Percentiles rank a stretch among this genome's conserved stretches.
phyloP scores from a whole-genome alignment of 2,797 vertebrate species.

The Geotrypetes seraphini region DNA sequence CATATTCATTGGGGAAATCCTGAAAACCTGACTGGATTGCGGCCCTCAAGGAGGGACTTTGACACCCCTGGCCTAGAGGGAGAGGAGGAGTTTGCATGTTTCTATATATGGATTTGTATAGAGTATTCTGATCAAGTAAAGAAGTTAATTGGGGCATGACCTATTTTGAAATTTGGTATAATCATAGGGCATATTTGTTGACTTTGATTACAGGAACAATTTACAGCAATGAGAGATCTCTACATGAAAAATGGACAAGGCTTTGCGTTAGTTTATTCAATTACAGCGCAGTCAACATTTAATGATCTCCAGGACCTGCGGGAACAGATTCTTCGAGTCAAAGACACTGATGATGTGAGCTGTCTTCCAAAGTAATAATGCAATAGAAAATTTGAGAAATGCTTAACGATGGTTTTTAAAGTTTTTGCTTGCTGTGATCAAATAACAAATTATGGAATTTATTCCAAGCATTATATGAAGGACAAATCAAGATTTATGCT shows the following conservation, averaged over 20 bases:
- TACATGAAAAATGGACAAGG: constrained; percentile 96
- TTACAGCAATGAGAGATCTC: constrained; percentile 89
- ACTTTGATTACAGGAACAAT: constrained; percentile 75
- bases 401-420: too few species aligned
- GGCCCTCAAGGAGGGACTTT: too few species aligned
- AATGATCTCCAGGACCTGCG: constrained; percentile 88
- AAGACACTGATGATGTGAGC: constrained; percentile 83
- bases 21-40: too few species aligned
- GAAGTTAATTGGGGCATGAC: too few species aligned
- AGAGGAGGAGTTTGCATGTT: too few species aligned
- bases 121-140: too few species aligned
- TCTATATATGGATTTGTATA: too few species aligned
- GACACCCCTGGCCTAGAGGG: too few species aligned
- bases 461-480: not conserved
- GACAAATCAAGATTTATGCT: not conserved
- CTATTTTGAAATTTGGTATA: not conserved
- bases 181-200: too few species aligned
- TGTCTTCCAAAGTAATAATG: too few species aligned
- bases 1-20: too few species aligned
- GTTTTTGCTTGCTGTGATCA: not conserved
- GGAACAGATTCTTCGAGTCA: constrained; percentile 91
- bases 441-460: not conserved
- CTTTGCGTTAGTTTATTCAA: constrained; percentile 91
- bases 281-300: constrained; percentile 93
- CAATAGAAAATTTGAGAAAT: too few species aligned